Evolutionary conservation across 2,888 invertebrate species (phyloP).

Genomic region (Prosopocoilus inquinatus): DNA sequence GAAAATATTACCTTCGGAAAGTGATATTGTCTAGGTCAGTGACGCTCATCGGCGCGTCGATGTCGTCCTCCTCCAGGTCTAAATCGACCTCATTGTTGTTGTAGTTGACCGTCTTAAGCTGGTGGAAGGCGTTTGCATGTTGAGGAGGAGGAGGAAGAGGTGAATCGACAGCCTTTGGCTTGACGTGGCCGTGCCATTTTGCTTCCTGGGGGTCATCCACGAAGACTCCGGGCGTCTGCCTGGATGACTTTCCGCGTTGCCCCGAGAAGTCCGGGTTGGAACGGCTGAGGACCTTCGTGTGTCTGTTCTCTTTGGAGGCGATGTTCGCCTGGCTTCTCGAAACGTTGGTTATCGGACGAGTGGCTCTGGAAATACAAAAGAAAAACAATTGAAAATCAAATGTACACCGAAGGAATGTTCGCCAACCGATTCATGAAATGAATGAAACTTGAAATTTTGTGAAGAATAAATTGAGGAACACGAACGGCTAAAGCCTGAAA

Average conservation of each 20-base stretch:
- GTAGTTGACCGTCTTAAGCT: neutral
- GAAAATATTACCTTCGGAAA: conserved; percentile 6
- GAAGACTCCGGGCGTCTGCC: neutral
- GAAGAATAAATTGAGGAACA: too few species aligned
- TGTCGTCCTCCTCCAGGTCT: conserved; percentile 6
- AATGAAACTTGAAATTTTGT: too few species aligned
- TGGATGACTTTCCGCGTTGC: neutral
- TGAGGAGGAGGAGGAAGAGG: neutral
- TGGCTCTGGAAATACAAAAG: too few species aligned
- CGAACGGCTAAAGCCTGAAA: too few species aligned
- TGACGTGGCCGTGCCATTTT: neutral
- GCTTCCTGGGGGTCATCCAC: neutral
- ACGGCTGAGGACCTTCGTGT: neutral
- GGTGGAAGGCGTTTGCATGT: neutral
- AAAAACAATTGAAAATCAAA: too few species aligned
- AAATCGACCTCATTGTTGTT: conserved; percentile 17
- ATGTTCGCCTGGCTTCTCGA: conserved; percentile 6
- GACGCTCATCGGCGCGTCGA: conserved; percentile 1
- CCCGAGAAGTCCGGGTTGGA: conserved; percentile 1
- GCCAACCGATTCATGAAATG: too few species aligned
- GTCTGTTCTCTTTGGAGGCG: neutral
- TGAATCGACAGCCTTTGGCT: neutral
- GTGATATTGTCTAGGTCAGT: conserved; percentile 1
- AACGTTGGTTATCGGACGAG: neutral
- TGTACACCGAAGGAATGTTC: too few species aligned